Base-by-base conservation (phyloP, 2,113 vertebrate species). In the Percina caprodes region DNA sequence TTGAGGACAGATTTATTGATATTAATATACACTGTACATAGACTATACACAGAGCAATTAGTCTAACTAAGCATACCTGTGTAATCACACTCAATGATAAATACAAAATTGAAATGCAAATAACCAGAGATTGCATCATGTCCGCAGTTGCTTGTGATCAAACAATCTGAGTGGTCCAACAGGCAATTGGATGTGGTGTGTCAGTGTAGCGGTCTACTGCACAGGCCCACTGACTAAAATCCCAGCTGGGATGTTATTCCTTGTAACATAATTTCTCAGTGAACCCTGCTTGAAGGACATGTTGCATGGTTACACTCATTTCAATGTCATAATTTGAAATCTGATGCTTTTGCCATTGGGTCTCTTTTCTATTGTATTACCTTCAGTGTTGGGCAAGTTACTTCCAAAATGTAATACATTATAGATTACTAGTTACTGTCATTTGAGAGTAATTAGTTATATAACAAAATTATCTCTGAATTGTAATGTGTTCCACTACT, bases 1-100 rank as follows among this genome's bases (percentile, higher is more conserved):
- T 49, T 72, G 4, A 61, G 6, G 24, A 66, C 15, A 74, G 8
- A 45, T 88, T 87, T 89, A 88, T 78, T 88, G 14, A 62, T 65
- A 70, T 82, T 9, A 42, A 62, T 60, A 68, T 55, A 75, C 58
- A 48, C 18, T 67, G 33, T 85, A 58, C 55, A 83, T 45, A 45
- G 3, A 67, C 2, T 65, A 58, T 60, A 84, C 72, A 81, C 60
- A 86, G 24, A 82, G 55, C 19, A 33, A 42, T 79, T 18, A 56
- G 5, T 74, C 35, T 18, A 48, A 13, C 24, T 7, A 39, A 58
- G 74, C 46, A 65, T 65, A 46, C 70, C 54, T 59, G 15, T 48
- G 21, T 51, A 59, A 67, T 52, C 2, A 42, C n/a, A 62, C 19
- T 6, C 33, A 45, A 45, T 52, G 33, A 68, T 58, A 4, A 55